Evolutionary conservation across 2,888 invertebrate species (phyloP), one percentile per base, ranked within the genome.

Genomic region (Pocota personata): DNA sequence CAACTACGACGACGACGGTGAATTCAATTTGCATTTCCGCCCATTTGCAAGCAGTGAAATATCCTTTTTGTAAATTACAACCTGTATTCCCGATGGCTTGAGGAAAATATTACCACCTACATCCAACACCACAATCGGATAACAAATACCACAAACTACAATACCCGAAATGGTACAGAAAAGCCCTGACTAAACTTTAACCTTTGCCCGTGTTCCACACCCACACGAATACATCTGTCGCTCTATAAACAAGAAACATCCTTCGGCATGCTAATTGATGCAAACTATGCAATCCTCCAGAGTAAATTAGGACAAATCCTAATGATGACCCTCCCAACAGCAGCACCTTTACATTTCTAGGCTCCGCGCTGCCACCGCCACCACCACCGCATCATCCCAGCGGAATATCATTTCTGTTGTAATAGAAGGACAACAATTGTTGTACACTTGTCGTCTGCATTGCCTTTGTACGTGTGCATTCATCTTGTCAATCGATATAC

Each of bases 271-370:
- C 86, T 82, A 82, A 86, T 82, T 86, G 77, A 86, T 82, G 86
- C 86, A 86, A 80, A 86, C 76, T 55, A 37, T 60, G 67, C 82
- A 86, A 86, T 82, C 62, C 86, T 76, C 86, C 72, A 72, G 86
- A 77, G 86, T 82, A 82, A 86, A 86, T 82, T 86, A 86, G 80
- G 73, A 82, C 82, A 82, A 82, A 76, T 86, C 77, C 82, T 82
- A 77, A 86, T 80, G 72, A 86, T 62, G 82, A 77, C 84, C 84
- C 75, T 66, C 73, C 50, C 46, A 72, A 66, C 52, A 43, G 43
- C 57, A 57, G 60, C 72, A 50, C 75, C 46, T 66, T 64, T 55
- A 55, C 64, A 62, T 52, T 72, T 52, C 27, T 16, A 24, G 24
- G 30, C 37, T 21, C 24, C 62, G 32, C 6, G 12, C 37, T 0